Evolutionary conservation across 35 echinoderm and acorn worm species (phyloP), one percentile per base, ranked within the genome.

Genomic region (Lytechinus variegatus): DNA sequence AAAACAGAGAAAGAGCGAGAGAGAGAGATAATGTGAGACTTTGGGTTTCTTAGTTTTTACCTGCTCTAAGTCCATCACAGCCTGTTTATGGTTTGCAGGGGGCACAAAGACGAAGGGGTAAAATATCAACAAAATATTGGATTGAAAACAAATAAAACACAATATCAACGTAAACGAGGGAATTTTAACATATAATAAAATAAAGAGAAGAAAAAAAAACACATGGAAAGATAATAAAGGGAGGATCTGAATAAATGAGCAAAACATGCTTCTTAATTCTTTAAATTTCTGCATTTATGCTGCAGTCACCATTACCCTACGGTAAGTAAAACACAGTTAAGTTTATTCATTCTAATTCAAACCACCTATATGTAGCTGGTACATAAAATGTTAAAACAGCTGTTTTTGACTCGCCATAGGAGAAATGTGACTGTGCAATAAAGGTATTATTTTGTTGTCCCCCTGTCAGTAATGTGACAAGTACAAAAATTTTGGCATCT

Each of bases 81-180:
- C 92, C 92, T 93, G 92, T 55, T 93, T 93, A 7, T 54, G 92
- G 92, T 93, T 93, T 93, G 92, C 92, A 57, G 92, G 92, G 92
- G 92, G 16, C 92, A 93, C 92, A 93, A 44, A 93, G 53, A 93
- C 88, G n/a, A 52, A 4, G 92, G 92, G 92, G 92, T 93, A 57
- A 93, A 93, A 93, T n/a, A 93, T 54, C 55, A 93, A 54, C 92
- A 57, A 57, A 44, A 90, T 52, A 90, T 52, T 93, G 92, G 92
- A 93, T 33, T 93, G 53, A 93, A 93, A 93, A 92, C 33, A 53
- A 92, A 93, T 57, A 11, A 93, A 90, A 79, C 66, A 79, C 66
- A 79, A 79, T 79, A 79, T 79, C 66, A 79, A 79, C 66, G n/a
- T 79, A 79, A 79, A 79, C 66, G 21, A 79, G 66, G 66, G 66